These are phyloP conservation scores for Cochlearius cochlearius DNA, from an alignment of 2,113 vertebrate genomes.

Conservation along the genomic window DNA sequence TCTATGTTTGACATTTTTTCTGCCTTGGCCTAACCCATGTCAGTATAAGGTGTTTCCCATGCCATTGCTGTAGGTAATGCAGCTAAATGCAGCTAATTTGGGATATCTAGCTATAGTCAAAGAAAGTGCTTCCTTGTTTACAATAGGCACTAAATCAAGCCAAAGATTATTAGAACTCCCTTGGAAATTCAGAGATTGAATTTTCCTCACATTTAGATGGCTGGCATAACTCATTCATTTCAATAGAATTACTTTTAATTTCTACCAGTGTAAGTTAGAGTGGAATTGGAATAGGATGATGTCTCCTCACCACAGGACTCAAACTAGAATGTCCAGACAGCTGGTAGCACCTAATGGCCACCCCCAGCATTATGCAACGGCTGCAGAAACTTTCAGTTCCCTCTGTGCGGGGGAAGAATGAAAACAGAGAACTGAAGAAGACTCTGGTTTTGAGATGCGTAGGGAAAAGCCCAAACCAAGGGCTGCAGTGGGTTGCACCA, in stretches of 20 bases:
- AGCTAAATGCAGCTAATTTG: background rate
- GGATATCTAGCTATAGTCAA: background rate
- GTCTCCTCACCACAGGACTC: background rate
- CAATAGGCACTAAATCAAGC: background rate
- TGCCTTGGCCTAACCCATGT: background rate
- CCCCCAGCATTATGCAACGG: background rate
- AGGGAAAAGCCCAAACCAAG: background rate
- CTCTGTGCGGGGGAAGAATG: background rate
- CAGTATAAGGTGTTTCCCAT: background rate
- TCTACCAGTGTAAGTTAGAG: background rate
- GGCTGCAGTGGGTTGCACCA: background rate
- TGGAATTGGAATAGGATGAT: background rate
- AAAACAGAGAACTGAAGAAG: conserved; percentile 18
- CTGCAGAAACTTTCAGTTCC: conserved; percentile 14
- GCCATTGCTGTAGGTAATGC: background rate
- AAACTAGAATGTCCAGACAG: background rate
- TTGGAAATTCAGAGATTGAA: background rate
- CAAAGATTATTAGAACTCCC: background rate
- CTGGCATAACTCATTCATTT: background rate
- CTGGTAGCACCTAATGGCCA: background rate
- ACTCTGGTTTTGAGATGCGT: background rate
- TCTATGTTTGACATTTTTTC: background rate
- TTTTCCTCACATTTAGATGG: background rate
- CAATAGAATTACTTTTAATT: background rate
- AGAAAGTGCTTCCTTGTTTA: background rate